Evolutionary conservation across 2,888 invertebrate species (phyloP).

Genomic region (Gymnosoma rotundatum): DNA sequence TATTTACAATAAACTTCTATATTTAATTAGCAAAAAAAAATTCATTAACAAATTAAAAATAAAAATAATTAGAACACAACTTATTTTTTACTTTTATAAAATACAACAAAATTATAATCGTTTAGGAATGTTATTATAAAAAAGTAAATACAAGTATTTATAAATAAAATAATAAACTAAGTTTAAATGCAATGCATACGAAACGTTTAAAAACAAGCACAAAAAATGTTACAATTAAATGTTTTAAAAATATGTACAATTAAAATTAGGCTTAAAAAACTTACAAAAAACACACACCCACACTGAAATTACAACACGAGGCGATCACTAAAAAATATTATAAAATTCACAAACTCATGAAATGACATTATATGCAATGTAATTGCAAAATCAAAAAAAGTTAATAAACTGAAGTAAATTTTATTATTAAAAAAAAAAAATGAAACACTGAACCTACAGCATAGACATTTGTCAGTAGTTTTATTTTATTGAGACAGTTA

Average conservation of each 20-base stretch:
- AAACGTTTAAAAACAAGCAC: not conserved
- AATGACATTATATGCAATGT: not conserved
- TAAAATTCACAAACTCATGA: not conserved
- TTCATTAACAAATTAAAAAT: constrained; percentile 50
- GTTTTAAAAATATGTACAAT: constrained; percentile 16
- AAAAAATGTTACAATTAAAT: constrained; percentile 35
- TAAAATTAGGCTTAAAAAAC: not conserved
- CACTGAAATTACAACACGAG: constrained; percentile 23
- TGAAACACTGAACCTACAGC: too few species aligned
- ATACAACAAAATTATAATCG: constrained; percentile 4
- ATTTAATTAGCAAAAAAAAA: constrained; percentile 38
- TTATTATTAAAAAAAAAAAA: too few species aligned
- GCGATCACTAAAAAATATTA: not conserved
- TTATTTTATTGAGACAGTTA: too few species aligned
- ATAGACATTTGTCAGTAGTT: too few species aligned
- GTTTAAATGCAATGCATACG: not conserved
- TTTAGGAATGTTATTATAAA: constrained; percentile 19
- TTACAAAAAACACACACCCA: not conserved
- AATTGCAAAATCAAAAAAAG: not conserved
- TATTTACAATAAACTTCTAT: constrained; percentile 6
- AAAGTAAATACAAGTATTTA: not conserved
- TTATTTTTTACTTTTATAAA: not conserved
- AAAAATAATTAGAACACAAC: constrained; percentile 18
- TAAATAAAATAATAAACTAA: not conserved
- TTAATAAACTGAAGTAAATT: too few species aligned